phyloP scores from a whole-genome alignment of 2,888 invertebrate species.

The Diarsia dahlii region DNA sequence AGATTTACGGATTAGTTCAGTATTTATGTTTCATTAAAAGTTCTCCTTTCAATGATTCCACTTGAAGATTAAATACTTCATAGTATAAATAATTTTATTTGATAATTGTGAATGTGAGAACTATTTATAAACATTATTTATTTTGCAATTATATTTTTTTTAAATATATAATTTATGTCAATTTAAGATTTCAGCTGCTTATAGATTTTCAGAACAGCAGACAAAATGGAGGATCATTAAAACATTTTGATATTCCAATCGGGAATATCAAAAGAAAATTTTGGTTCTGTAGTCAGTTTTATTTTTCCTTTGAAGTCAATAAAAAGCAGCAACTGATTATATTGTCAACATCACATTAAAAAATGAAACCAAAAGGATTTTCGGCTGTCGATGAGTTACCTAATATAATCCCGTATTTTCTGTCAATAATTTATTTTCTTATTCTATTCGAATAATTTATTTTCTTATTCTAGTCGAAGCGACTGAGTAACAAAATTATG shows the following conservation, averaged over 20 bases:
- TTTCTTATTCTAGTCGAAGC: not conserved
- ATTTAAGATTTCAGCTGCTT: too few relatives aligned
- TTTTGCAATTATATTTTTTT: too few relatives aligned
- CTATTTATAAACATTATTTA: too few relatives aligned
- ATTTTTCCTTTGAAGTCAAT: not conserved
- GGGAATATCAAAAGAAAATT: too few relatives aligned
- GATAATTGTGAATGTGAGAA: not conserved
- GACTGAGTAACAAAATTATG: not conserved
- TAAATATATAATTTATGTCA: too few relatives aligned
- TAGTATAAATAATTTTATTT: not conserved
- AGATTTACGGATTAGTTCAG: not conserved
- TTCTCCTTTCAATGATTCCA: not conserved
- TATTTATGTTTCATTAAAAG: not conserved
- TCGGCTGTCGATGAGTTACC: not conserved
- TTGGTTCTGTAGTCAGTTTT: too few relatives aligned
- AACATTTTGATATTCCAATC: too few relatives aligned
- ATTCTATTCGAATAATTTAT: not conserved
- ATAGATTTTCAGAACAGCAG: not conserved
- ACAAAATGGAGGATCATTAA: not conserved
- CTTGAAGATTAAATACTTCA: not conserved
- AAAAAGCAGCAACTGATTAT: not conserved
- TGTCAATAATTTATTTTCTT: not conserved
- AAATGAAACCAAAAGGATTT: not conserved
- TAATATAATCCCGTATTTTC: not conserved
- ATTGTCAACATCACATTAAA: not conserved